phyloP scores from a whole-genome alignment of 2,113 vertebrate species.

The Tachuris rubrigastra region DNA sequence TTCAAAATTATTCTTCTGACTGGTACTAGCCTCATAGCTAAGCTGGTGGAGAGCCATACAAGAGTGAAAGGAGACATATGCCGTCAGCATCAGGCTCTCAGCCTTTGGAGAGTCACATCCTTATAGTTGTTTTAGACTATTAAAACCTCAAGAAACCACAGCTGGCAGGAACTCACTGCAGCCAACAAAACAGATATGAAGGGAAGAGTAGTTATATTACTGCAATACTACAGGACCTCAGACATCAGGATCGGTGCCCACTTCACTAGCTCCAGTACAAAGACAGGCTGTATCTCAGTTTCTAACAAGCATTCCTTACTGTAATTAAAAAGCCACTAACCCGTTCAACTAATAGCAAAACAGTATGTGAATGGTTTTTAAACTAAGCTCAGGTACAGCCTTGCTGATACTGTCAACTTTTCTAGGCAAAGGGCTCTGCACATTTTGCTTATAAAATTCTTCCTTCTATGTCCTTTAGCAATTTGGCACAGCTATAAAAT shows the following conservation, averaged over 20 bases:
- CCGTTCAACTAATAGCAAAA: not conserved
- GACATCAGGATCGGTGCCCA: not conserved
- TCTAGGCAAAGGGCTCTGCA: not conserved
- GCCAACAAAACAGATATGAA: not conserved
- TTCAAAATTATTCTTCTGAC: not conserved
- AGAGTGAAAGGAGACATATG: not conserved
- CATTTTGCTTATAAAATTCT: not conserved
- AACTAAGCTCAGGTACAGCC: not conserved
- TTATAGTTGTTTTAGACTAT: not conserved
- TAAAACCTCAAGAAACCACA: not conserved
- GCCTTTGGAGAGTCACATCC: not conserved
- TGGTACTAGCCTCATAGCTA: not conserved
- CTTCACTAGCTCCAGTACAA: rapidly evolving
- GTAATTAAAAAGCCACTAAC: not conserved
- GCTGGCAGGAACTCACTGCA: not conserved
- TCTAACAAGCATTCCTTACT: not conserved
- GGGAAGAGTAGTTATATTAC: not conserved
- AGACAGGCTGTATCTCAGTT: not conserved
- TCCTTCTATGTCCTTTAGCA: not conserved
- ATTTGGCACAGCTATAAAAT: not conserved
- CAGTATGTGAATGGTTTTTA: not conserved
- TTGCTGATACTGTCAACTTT: not conserved
- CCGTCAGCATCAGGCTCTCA: not conserved
- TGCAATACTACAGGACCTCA: not conserved
- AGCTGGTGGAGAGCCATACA: not conserved